A percentile compares a stretch with the other conserved stretches of the same genome.
Conservation (phyloP, 1,140 invertebrate species). For the Tribolium castaneum region DNA sequence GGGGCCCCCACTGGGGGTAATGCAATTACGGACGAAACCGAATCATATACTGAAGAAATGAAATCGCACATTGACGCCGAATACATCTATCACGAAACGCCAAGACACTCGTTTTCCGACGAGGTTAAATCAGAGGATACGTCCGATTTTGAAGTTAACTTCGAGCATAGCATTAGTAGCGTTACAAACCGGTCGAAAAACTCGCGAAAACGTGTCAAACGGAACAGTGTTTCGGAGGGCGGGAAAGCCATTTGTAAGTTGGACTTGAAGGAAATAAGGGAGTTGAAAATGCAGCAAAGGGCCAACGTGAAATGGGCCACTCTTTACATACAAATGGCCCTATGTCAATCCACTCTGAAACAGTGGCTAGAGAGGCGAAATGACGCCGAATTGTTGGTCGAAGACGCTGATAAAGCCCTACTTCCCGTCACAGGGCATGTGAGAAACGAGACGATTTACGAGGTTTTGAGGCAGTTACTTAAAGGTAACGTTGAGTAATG, state of each 20-base stretch:
- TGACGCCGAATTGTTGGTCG: constrained; percentile 51
- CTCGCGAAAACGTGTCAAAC: constrained; percentile 30
- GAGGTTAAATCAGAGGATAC: constrained; percentile 27
- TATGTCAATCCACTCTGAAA: constrained; percentile 78
- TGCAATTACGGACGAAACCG: constrained; percentile 37
- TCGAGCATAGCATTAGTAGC: constrained; percentile 48
- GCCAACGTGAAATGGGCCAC: constrained; percentile 71
- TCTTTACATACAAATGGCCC: constrained; percentile 86
- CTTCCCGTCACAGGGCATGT: constrained; percentile 45
- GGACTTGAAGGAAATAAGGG: constrained; percentile 52
- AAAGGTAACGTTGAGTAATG: constrained; percentile 62
- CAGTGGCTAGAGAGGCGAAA: constrained; percentile 78
- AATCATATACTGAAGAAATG: constrained; percentile 36
- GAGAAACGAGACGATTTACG: constrained; percentile 64
- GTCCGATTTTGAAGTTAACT: constrained; percentile 51
- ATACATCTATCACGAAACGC: constrained; percentile 47
- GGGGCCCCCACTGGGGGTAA: constrained; percentile 45
- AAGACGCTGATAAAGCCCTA: constrained; percentile 54
- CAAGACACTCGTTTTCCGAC: constrained; percentile 45
- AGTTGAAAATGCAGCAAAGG: constrained; percentile 53
- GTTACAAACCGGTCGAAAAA: constrained; percentile 37
- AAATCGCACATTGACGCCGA: constrained; percentile 28
- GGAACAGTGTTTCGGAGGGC: constrained; percentile 58
- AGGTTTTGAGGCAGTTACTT: constrained; percentile 78
- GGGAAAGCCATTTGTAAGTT: constrained; percentile 60